Evolutionary conservation across 2,113 vertebrate genomes (phyloP), one percentile per base, ranked within the genome.

Genomic region (Oriolus oriolus): DNA sequence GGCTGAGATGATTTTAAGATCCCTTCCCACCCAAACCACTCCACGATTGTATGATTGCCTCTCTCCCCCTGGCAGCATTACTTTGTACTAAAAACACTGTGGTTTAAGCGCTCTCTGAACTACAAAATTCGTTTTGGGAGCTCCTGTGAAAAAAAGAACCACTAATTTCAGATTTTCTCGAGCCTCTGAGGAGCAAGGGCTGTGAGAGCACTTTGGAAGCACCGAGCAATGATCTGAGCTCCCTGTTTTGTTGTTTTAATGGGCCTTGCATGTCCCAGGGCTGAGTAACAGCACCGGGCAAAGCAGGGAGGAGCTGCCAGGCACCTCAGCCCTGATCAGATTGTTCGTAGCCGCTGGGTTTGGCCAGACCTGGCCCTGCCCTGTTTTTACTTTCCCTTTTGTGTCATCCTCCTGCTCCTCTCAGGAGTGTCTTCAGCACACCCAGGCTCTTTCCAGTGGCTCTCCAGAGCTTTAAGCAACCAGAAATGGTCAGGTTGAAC

Each of bases 291-390:
- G 4, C 30, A 12, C 17, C 6, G 3, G 22, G 6, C 3, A 26
- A 11, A 76, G 19, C 16, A 33, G n/a, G 64, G 65, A 89, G 78
- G n/a, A 37, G 33, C 42, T 10, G 65, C 17, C 41, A 54, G 19
- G 39, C 35, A 4, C 21, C 30, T 74, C 28, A 15, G 10, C 16
- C 28, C 31, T 31, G 23, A 84, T 49, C 50, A 65, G 68, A 35
- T 18, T 2, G 7, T 28, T 78, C 0, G 0, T 9, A 63, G 64
- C 56, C 2, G 0, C 31, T 10, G 59, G 60, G 28, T n/a, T 16
- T 45, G 77, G 44, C n/a, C 60, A 41, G 21, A 20, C 33, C 4
- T 3, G 19, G 79, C 60, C 56, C 56, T 45, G 42, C 56, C 56
- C 56, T 52, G 6, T 8, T 14, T 0, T 70, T 5, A 78, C 63